These are phyloP conservation scores for Sycophila sp. DNA, from an alignment of 1,140 invertebrate species.

Conservation along the genomic window DNA sequence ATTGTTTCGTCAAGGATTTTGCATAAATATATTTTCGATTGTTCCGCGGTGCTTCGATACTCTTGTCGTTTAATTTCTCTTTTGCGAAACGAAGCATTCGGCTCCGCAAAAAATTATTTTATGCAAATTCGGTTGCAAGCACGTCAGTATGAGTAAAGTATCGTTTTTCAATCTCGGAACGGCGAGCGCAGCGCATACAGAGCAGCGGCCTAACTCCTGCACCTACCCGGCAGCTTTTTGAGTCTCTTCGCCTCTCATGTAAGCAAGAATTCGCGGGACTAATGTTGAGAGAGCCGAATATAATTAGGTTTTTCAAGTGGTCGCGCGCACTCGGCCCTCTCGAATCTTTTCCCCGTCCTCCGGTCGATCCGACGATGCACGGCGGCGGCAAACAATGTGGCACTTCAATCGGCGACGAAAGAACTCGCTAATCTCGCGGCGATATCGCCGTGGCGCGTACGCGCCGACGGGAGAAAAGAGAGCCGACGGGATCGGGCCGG, in stretches of 20 bases:
- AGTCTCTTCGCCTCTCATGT: not conserved
- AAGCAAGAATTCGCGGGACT: not conserved
- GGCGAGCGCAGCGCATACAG: too few species aligned
- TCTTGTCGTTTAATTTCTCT: too few species aligned
- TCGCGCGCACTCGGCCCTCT: not conserved
- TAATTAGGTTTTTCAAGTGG: not conserved
- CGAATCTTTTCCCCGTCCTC: not conserved
- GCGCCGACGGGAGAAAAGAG: not conserved
- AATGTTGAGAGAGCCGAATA: conserved; percentile 13
- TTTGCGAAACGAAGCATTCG: too few species aligned
- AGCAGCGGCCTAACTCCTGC: too few species aligned
- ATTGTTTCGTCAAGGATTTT: too few species aligned
- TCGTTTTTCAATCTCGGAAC: too few species aligned
- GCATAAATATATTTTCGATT: too few species aligned
- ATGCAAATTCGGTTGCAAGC: too few species aligned
- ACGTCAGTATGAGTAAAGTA: too few species aligned
- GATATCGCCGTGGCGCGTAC: not conserved
- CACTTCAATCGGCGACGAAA: not conserved
- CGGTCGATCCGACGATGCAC: not conserved
- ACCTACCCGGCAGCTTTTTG: not conserved
- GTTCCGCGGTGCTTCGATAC: too few species aligned
- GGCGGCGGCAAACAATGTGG: too few species aligned
- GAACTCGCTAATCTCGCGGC: not conserved
- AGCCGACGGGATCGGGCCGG: not conserved
- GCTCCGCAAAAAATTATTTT: too few species aligned